phyloP scores from a whole-genome alignment of 2,888 invertebrate genomes.

The Cheilosia grossa region DNA sequence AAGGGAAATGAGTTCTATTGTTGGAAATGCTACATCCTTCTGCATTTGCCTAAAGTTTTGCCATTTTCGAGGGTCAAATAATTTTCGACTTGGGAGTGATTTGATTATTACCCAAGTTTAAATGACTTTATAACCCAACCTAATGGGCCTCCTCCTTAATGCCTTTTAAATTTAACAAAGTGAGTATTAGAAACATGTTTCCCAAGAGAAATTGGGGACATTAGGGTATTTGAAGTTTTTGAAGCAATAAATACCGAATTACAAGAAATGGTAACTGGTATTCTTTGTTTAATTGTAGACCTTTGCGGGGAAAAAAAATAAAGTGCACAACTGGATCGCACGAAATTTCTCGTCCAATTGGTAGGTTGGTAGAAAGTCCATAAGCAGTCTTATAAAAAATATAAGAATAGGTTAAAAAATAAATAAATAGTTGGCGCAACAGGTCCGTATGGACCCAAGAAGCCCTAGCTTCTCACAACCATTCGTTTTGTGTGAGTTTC shows the following conservation, averaged over 20 bases:
- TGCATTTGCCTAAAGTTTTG: constrained; percentile 17
- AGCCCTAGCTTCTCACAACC: no score
- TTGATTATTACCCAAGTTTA: constrained; percentile 47
- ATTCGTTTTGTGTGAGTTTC: no score
- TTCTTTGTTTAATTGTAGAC: no score
- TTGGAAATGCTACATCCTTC: constrained; percentile 5
- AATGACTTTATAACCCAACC: constrained; percentile 42
- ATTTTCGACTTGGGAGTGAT: constrained; percentile 47
- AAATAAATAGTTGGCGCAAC: no score
- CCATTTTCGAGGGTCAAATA: constrained; percentile 39
- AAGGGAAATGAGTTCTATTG: constrained; percentile 13
- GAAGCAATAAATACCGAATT: constrained; percentile 26
- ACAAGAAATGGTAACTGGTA: background rate
- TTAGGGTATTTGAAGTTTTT: constrained; percentile 29
- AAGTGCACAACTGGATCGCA: no score
- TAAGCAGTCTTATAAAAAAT: no score
- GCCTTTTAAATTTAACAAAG: constrained; percentile 39
- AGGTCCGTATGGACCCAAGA: no score
- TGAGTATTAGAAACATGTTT: constrained; percentile 36
- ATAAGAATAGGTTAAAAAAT: no score
- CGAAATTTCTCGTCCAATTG: no score
- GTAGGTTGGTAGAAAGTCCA: no score
- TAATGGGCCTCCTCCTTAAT: constrained; percentile 41
- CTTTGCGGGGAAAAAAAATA: no score
- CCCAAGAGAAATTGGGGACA: constrained; percentile 8